Evolutionary conservation across 1,140 invertebrate species (phyloP).

Genomic region (Atta texana): DNA sequence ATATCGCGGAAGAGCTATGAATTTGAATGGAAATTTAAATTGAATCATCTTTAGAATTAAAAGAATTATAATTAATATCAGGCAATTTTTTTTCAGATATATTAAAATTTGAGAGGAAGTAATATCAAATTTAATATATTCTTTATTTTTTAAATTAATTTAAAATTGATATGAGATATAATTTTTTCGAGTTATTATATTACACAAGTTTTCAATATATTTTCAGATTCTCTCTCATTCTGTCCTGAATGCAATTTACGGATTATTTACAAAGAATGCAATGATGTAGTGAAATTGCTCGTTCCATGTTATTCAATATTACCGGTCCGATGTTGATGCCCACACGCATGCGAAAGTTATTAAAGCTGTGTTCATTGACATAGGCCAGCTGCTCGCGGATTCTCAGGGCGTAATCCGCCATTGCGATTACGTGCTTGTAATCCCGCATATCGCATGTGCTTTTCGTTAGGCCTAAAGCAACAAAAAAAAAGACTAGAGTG

Average conservation of each 20-base stretch:
- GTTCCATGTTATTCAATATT: conserved; percentile 36
- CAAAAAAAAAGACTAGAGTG: conserved; percentile 17
- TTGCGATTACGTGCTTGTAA: conserved; percentile 93
- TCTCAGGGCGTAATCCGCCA: conserved; percentile 96
- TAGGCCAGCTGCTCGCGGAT: conserved; percentile 94
- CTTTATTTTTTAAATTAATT: neutral
- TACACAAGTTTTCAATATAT: neutral
- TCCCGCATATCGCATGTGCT: conserved; percentile 92
- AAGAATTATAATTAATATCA: neutral
- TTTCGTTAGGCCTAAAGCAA: conserved; percentile 89
- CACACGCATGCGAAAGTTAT: conserved; percentile 97
- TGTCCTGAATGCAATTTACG: neutral
- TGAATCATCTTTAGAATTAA: neutral
- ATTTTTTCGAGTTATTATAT: neutral
- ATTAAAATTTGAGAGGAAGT: neutral
- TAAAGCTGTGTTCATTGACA: conserved; percentile 98
- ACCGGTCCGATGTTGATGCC: conserved; percentile 97
- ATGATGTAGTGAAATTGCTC: conserved; percentile 2
- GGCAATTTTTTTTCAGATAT: neutral
- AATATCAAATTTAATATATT: neutral
- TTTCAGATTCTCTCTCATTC: neutral
- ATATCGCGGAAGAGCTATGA: neutral
- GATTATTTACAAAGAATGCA: neutral
- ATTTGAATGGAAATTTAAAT: conserved; percentile 10
- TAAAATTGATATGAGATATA: neutral